phyloP scores from a whole-genome alignment of 1,140 invertebrate species.

The Octopus bimaculoides region DNA sequence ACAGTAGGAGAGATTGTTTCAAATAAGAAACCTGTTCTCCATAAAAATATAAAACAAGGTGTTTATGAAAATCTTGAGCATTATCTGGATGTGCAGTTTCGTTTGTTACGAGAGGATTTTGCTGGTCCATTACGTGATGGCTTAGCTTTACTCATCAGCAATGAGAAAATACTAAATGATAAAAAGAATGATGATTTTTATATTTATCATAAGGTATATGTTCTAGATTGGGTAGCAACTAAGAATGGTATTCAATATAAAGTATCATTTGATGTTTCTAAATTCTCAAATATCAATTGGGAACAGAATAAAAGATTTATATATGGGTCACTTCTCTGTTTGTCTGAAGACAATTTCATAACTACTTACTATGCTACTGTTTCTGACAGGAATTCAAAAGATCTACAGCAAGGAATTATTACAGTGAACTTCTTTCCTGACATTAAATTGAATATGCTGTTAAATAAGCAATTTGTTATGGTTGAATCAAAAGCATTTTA shows the following conservation, averaged over 20 bases:
- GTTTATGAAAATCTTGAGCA: conserved; percentile 66
- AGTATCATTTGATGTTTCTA: conserved; percentile 43
- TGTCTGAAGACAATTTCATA: conserved; percentile 69
- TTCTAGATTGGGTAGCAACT: conserved; percentile 39
- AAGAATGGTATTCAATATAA: conserved; percentile 34
- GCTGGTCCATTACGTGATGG: conserved; percentile 56
- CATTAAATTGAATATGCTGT: conserved; percentile 15
- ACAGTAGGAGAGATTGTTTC: conserved; percentile 38
- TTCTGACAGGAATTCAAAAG: conserved; percentile 59
- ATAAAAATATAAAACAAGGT: conserved; percentile 65
- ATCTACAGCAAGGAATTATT: conserved; percentile 36
- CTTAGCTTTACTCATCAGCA: conserved; percentile 37
- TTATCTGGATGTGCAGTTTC: conserved; percentile 77
- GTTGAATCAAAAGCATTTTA: conserved; percentile 61
- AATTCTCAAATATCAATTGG: conserved; percentile 46
- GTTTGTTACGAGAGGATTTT: conserved; percentile 72
- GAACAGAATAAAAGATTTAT: conserved; percentile 64
- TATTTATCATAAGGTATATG: conserved; percentile 38
- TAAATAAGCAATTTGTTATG: conserved; percentile 46
- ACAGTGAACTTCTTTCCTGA: conserved; percentile 53
- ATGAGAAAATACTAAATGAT: conserved; percentile 11
- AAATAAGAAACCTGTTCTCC: conserved; percentile 56
- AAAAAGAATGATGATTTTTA: conserved; percentile 29
- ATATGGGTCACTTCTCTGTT: conserved; percentile 71
- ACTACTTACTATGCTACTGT: conserved; percentile 69